Conservation (phyloP, 2,888 invertebrate genomes). For the Eurytoma californica region DNA sequence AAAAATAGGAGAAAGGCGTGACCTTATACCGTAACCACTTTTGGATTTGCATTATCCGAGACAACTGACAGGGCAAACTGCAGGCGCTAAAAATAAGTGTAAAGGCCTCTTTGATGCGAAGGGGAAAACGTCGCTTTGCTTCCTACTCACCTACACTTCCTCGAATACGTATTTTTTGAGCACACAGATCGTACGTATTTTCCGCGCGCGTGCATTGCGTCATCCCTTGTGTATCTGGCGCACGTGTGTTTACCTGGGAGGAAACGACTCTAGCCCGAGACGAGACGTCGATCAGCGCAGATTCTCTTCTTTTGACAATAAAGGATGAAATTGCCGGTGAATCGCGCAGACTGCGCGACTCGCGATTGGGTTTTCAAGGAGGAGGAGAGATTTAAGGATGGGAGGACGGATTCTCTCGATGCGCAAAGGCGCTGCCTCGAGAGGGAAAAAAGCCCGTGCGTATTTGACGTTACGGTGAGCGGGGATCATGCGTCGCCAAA, state of each 20-base stretch:
- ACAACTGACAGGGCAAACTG: too few species aligned
- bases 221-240: too few species aligned
- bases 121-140: too few species aligned
- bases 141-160: too few species aligned
- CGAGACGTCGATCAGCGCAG: conserved; percentile 7
- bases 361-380: conserved; percentile 44
- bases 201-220: not conserved
- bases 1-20: not conserved
- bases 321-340: conserved; percentile 19
- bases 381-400: conserved; percentile 2
- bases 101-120: too few species aligned
- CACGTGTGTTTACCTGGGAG: not conserved
- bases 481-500: not conserved
- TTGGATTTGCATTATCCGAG: not conserved
- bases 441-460: not conserved
- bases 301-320: conserved; percentile 52
- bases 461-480: not conserved
- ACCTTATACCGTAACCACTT: not conserved
- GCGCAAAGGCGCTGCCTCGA: not conserved
- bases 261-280: conserved; percentile 36
- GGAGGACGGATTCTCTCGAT: not conserved
- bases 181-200: not conserved
- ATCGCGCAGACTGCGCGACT: conserved; percentile 5
- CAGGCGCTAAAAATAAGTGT: too few species aligned
- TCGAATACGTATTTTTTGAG: too few species aligned